These are phyloP conservation scores for Saturnia pavonia DNA, from an alignment of 2,888 invertebrate genomes.

Conservation along the genomic window DNA sequence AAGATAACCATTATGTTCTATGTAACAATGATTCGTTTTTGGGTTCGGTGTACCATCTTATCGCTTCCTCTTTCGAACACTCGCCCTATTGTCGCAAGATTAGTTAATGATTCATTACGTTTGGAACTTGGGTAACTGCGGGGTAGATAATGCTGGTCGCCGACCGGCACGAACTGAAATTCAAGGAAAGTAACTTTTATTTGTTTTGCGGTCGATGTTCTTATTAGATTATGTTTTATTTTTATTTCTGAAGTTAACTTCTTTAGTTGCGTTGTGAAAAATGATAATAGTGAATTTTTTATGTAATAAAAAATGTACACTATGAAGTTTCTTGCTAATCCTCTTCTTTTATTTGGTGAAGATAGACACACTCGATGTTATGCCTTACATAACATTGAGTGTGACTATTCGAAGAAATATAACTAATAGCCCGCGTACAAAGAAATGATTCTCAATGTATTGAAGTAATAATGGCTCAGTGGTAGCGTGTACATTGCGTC, in stretches of 20 bases:
- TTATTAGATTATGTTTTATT: background rate
- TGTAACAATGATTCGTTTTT: constrained; percentile 62
- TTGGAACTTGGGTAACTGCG: constrained; percentile 37
- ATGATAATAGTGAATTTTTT: too few relatives aligned
- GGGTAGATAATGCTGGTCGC: constrained; percentile 35
- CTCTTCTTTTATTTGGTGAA: too few relatives aligned
- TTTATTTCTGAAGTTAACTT: background rate
- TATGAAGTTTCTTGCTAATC: too few relatives aligned
- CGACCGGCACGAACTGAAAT: constrained; percentile 28
- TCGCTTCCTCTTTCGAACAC: constrained; percentile 68
- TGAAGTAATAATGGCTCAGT: too few relatives aligned
- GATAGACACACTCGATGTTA: too few relatives aligned
- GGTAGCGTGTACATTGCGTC: too few relatives aligned
- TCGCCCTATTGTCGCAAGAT: constrained; percentile 61
- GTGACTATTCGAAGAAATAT: too few relatives aligned
- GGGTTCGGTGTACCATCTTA: constrained; percentile 63
- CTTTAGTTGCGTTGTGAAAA: too few relatives aligned
- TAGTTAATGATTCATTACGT: constrained; percentile 68
- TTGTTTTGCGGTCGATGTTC: constrained; percentile 3
- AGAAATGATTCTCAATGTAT: too few relatives aligned
- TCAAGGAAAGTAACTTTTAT: constrained; percentile 29
- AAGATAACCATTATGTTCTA: constrained; percentile 49
- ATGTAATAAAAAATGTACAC: too few relatives aligned
- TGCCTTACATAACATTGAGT: too few relatives aligned
- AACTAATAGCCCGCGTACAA: too few relatives aligned